Base-by-base conservation (phyloP, 2,888 invertebrate species). In the Bellardia pandia region DNA sequence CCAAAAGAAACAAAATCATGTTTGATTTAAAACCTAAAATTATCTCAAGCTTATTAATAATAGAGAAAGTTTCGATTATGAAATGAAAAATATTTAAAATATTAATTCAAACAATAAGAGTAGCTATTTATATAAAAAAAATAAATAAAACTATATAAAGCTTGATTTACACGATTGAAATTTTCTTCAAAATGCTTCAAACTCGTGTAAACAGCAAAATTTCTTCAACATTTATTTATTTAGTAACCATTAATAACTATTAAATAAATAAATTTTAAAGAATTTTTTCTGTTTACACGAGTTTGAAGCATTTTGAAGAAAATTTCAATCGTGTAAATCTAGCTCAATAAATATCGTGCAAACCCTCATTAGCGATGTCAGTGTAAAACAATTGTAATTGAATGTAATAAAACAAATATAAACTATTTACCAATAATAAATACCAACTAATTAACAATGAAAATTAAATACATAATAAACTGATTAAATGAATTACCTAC, bases 21-120 rank as follows among this genome's bases (percentile, higher is more conserved):
- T 56, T 56, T 37, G 13, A 16, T 23, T 76, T 13, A 56, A 75
- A 66, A 42, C 23, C 30, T 3, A 45, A 80, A 40, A 64, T 64
- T 56, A 56, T 45, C 30, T 16, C 16, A 45, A 30, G 40, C 64
- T 80, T 60, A 9, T 45, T 56, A 16, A 16, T 45, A 64, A 16
- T 64, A 33, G 80, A 80, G 80, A 80, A 80, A 80, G 80, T 80
- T 56, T 8, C 16, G 33, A 80, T 80, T 80, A 72, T 14, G 64
- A 72, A 72, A 72, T 53, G n/a, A 23, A 23, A 60, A 69, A 48
- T 69, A 3, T 48, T 79, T 40, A 6, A 60, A 77, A 56, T 33
- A 30, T 33, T 40, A 11, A 60, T 23, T 51, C 30, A n/a, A 60
- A 58, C 16, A 79, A 51, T 48, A 33, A 68, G 16, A 69, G 14